A percentile compares a stretch with the other conserved stretches of the same genome.
phyloP scores from a whole-genome alignment of 2,797 vertebrate species.

The Platyrinchus mystaceus region DNA sequence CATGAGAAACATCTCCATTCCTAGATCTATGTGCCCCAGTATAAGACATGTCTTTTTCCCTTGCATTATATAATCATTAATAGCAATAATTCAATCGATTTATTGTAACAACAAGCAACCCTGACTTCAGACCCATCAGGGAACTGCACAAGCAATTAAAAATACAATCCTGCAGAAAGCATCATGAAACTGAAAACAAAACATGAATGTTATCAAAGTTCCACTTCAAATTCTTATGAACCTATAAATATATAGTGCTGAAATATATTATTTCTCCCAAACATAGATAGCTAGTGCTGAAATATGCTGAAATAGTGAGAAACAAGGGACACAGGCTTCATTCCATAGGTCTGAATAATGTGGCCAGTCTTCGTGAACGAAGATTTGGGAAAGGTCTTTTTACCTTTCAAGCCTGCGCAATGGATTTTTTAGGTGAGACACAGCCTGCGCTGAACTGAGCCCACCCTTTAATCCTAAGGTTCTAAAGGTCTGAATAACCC shows the following conservation, averaged over 20 bases:
- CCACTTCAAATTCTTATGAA: background rate
- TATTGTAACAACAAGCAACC: background rate
- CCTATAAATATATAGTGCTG: background rate
- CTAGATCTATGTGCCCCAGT: background rate
- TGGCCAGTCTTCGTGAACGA: no score
- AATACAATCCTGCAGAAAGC: background rate
- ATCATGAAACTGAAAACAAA: background rate
- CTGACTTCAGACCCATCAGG: background rate
- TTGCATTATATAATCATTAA: background rate
- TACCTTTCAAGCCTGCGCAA: no score
- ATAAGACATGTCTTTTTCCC: background rate
- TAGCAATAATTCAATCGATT: background rate
- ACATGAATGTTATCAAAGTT: background rate
- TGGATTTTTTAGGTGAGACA: no score
- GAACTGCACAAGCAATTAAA: conserved; percentile 5
- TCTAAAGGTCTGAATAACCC: background rate
- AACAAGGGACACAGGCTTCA: background rate
- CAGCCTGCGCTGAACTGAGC: no score
- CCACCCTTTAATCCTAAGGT: no score
- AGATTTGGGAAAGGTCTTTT: no score
- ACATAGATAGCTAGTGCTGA: background rate
- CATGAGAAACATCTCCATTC: background rate
- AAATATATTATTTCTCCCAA: background rate
- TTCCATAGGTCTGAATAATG: background rate
- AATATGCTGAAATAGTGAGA: background rate